Evolutionary conservation across 2,888 invertebrate genomes (phyloP).

Genomic region (Luperina testacea): DNA sequence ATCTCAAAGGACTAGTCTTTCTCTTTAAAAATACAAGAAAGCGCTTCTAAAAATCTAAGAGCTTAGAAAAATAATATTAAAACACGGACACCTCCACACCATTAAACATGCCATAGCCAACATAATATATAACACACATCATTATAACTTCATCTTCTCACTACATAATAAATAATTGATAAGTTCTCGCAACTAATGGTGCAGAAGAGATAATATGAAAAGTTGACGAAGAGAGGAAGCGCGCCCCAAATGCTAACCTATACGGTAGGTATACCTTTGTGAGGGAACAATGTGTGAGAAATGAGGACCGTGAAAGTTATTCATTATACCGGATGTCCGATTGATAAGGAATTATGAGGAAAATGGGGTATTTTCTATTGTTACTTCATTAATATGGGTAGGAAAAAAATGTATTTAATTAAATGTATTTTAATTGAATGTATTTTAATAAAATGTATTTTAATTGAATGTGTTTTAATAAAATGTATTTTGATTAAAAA

Average conservation of each 20-base stretch:
- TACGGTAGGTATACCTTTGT: slow-evolving; percentile 15
- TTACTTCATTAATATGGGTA: not conserved
- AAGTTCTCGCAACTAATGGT: slow-evolving; percentile 76
- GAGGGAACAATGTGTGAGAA: slow-evolving; percentile 44
- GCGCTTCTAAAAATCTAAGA: not conserved
- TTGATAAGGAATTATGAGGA: slow-evolving; percentile 33
- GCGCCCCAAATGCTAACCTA: slow-evolving; percentile 12
- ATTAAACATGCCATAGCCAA: not conserved
- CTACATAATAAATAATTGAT: slow-evolving; percentile 68
- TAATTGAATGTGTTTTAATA: too few species aligned
- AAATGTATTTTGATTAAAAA: too few species aligned
- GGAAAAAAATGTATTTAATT: too few species aligned
- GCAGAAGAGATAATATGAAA: slow-evolving; percentile 77
- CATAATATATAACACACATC: not conserved
- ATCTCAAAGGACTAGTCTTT: too few species aligned
- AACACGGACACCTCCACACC: slow-evolving; percentile 3
- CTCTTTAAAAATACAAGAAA: not conserved
- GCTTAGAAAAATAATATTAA: not conserved
- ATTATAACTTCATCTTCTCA: slow-evolving; percentile 25
- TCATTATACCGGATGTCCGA: slow-evolving; percentile 39
- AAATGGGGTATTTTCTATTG: slow-evolving; percentile 13
- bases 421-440: too few species aligned
- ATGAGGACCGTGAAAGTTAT: slow-evolving; percentile 36
- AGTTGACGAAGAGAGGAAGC: slow-evolving; percentile 70
- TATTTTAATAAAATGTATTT: too few species aligned